These are phyloP conservation scores for Arge pagana DNA, from an alignment of 2,888 invertebrate genomes.

Conservation along the genomic window DNA sequence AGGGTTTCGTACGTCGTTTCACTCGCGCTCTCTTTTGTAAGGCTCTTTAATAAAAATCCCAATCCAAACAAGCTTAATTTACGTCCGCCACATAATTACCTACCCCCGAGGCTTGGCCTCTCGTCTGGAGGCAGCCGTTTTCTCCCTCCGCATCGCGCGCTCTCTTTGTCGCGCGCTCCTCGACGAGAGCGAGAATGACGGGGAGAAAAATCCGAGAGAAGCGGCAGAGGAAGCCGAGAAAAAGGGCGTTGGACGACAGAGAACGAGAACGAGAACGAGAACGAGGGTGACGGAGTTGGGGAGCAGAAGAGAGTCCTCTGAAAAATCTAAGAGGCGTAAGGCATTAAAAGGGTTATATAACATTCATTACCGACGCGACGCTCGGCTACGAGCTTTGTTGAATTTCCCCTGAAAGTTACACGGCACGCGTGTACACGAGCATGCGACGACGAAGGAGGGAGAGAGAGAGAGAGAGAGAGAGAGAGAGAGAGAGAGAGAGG, in stretches of 20 bases:
- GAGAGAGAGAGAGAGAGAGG: not conserved
- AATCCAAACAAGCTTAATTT: constrained; percentile 60
- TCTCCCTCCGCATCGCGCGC: constrained; percentile 24
- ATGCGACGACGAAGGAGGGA: not conserved
- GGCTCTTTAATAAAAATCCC: constrained; percentile 58
- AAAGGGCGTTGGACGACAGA: constrained; percentile 28
- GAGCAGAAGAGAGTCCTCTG: constrained; percentile 48
- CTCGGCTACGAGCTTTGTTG: constrained; percentile 57
- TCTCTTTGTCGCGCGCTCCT: constrained; percentile 26
- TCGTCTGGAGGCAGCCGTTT: constrained; percentile 2
- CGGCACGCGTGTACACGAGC: not conserved
- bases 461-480: not conserved
- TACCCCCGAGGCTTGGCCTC: constrained; percentile 46
- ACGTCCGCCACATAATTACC: constrained; percentile 59
- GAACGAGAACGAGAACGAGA: constrained; percentile 32
- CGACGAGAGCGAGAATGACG: constrained; percentile 22
- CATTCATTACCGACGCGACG: constrained; percentile 54
- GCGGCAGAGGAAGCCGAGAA: constrained; percentile 17
- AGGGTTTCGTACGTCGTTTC: constrained; percentile 46
- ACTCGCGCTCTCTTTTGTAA: constrained; percentile 48
- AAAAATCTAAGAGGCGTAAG: constrained; percentile 59
- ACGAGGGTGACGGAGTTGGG: constrained; percentile 29
- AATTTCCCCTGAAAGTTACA: constrained; percentile 51
- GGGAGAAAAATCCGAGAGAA: constrained; percentile 30
- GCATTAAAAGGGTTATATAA: constrained; percentile 59